Evolutionary conservation across 2,113 vertebrate genomes (phyloP), one percentile per base, ranked within the genome.

Genomic region (Ammodytes dubius): DNA sequence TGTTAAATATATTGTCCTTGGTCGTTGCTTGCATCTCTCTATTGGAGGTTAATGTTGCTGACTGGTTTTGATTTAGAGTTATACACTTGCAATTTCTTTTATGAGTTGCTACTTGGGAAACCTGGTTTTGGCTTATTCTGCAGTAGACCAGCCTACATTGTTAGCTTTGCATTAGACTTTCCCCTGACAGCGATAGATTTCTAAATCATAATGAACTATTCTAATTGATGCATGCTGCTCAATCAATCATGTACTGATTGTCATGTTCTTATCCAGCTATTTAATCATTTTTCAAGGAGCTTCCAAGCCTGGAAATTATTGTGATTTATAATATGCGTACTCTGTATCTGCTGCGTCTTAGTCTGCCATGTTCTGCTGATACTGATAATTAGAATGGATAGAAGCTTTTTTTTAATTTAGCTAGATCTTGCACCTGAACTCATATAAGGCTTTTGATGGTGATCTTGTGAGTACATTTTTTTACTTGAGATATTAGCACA

Each of bases 401-500:
- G 5, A 0, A 1, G 15, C 8, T 35, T 58, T 46, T 15, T 73
- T 17, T 17, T 52, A 15, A 15, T 52, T 60, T 56, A 11, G 11
- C 2, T 13, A 2, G 5, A 27, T 64, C 35, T 46, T 74, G 7
- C n/a, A 50, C 9, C 2, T 63, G 40, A 43, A 54, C 19, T 72
- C 35, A 50, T 9, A 37, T 10, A 59, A 76, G 17, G 15, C 56
- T 13, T 49, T 46, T 59, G 9, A n/a, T 39, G 53, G 19, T n/a
- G 6, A 14, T 54, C 4, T 45, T 60, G 59, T 53, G 13, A 42
- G 7, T 15, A 19, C 15, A 13, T 69, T 73, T 77, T 8, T 9
- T 73, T 77, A 2, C 43, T 8, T 74, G 19, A 71, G 7, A 65
- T 46, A 35, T 43, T 72, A 52, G 17, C 1, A n/a, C 14, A 78